Percentiles rank a stretch among this genome's conserved stretches.
Conservation (phyloP, 1,140 invertebrate genomes). For the Solenopsis invicta region DNA sequence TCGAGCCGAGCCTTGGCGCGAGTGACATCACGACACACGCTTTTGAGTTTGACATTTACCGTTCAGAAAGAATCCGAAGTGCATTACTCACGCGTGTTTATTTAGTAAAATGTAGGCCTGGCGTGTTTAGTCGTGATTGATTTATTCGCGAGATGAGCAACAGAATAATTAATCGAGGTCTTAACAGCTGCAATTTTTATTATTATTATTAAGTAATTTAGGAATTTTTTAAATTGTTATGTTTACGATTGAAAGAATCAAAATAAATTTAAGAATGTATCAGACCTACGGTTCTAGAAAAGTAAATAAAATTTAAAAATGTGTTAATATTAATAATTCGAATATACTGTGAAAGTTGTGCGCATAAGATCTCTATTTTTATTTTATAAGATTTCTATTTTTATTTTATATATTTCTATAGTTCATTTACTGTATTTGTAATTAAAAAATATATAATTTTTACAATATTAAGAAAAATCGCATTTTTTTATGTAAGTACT, state of each 20-base stretch:
- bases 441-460: too few species aligned
- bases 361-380: too few species aligned
- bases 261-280: too few species aligned
- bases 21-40: conserved; percentile 34
- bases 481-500: too few species aligned
- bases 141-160: neutral
- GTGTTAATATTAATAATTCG: too few species aligned
- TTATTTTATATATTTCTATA: too few species aligned
- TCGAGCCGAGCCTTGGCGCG: conserved; percentile 24
- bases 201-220: neutral
- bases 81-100: conserved; percentile 15
- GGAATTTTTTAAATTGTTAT: neutral
- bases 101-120: neutral
- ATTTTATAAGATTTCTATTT: too few species aligned
- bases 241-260: neutral
- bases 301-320: too few species aligned
- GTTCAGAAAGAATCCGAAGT: neutral
- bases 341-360: too few species aligned
- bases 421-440: too few species aligned
- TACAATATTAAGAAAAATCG: too few species aligned
- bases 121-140: neutral
- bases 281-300: too few species aligned
- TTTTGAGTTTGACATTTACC: conserved; percentile 36
- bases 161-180: neutral
- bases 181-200: neutral